Percentiles rank a stretch among this genome's conserved stretches.
These are phyloP conservation scores for Patella vulgata DNA, from an alignment of 1,140 invertebrate species.

Conservation along the genomic window DNA sequence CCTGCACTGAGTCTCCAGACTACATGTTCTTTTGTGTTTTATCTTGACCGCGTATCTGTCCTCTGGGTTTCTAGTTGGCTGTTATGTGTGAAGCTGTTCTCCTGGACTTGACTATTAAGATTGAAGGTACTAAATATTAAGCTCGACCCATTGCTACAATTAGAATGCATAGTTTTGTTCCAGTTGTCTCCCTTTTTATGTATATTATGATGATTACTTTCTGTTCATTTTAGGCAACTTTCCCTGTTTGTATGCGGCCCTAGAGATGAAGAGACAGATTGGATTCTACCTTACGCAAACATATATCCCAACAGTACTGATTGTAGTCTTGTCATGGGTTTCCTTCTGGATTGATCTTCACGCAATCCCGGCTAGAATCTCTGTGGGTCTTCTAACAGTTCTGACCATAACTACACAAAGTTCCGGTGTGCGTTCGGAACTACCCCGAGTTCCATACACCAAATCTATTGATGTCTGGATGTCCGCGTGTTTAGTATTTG, in stretches of 20 bases:
- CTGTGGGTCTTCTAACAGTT: slow-evolving; percentile 68
- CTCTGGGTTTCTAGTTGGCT: too few species aligned
- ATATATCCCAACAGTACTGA: slow-evolving; percentile 34
- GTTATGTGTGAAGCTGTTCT: too few species aligned
- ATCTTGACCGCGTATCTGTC: too few species aligned
- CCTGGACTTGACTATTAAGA: too few species aligned
- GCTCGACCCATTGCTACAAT: too few species aligned
- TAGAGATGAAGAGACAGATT: slow-evolving; percentile 24
- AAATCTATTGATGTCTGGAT: slow-evolving; percentile 89
- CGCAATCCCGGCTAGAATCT: slow-evolving; percentile 28
- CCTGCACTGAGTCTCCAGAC: too few species aligned
- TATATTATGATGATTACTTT: too few species aligned
- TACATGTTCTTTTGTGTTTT: too few species aligned
- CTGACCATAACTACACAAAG: slow-evolving; percentile 36
- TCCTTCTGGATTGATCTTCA: slow-evolving; percentile 83
- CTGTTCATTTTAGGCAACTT: slow-evolving; percentile 16
- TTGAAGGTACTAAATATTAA: too few species aligned
- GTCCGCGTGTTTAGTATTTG: slow-evolving; percentile 87
- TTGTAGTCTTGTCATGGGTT: slow-evolving; percentile 42
- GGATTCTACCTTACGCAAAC: slow-evolving; percentile 39
- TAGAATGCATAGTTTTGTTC: too few species aligned
- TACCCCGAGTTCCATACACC: slow-evolving; percentile 69
- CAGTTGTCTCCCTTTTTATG: too few species aligned
- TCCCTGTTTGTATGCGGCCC: slow-evolving; percentile 27
- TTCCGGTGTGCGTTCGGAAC: slow-evolving; percentile 19